Conservation (phyloP, 2,888 invertebrate species). For the Tromatobia lineatoria region DNA sequence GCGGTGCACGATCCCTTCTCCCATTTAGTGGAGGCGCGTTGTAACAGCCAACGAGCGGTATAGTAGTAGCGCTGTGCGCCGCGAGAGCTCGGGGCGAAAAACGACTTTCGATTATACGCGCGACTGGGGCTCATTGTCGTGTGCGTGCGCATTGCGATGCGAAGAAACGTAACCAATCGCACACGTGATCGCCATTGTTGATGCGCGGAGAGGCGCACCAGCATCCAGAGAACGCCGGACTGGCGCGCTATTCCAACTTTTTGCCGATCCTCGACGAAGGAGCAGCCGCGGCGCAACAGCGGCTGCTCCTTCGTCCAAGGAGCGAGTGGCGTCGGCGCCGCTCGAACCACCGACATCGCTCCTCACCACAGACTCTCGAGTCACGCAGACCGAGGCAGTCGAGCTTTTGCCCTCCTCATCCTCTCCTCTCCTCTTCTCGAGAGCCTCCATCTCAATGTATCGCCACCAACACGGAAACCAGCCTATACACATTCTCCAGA, state of each 20-base stretch:
- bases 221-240: conserved; percentile 71
- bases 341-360: neutral
- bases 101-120: conserved; percentile 56
- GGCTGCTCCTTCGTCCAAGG: neutral
- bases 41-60: conserved; percentile 1
- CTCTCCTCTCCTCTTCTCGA: neutral
- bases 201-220: conserved; percentile 69
- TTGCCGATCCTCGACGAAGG: conserved; percentile 69
- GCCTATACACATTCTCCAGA: conserved; percentile 21
- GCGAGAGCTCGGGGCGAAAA: conserved; percentile 26
- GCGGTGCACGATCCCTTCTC: conserved; percentile 58
- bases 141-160: conserved; percentile 32
- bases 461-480: conserved; percentile 27
- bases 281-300: conserved; percentile 28
- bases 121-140: neutral
- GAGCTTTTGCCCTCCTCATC: conserved; percentile 38
- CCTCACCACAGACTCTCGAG: no score
- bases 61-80: conserved; percentile 39
- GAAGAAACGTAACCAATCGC: conserved; percentile 48
- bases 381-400: no score
- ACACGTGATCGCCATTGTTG: conserved; percentile 82
- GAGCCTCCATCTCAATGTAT: conserved; percentile 7
- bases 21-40: conserved; percentile 47
- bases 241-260: conserved; percentile 77
- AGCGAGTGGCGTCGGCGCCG: conserved; percentile 1